Conservation (phyloP, 2,888 invertebrate genomes). For the Pammene fasciana region DNA sequence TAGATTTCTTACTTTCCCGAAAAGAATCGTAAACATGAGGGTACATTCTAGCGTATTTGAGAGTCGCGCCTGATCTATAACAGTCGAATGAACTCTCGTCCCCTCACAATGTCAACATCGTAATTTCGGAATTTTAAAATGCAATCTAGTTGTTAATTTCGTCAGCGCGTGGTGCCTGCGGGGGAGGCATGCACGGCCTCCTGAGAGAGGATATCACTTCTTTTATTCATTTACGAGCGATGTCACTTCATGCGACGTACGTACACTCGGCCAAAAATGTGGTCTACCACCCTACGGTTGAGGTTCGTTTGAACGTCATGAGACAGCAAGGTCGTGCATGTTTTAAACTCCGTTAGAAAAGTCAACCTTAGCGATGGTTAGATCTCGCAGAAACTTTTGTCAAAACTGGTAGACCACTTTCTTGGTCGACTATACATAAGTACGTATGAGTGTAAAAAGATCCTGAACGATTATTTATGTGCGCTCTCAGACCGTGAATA, state of each 20-base stretch:
- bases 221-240: conserved; percentile 47
- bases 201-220: conserved; percentile 38
- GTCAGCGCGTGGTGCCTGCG: conserved; percentile 28
- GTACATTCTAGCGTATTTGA: conserved; percentile 7
- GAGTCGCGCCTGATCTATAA: conserved; percentile 2
- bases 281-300: too few species aligned
- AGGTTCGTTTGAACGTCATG: too few species aligned
- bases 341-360: too few species aligned
- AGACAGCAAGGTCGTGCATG: too few species aligned
- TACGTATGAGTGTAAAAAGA: conserved; percentile 36
- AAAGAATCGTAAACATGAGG: not conserved
- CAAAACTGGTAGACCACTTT: too few species aligned
- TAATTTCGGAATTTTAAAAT: conserved; percentile 45
- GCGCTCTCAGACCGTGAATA: conserved; percentile 19
- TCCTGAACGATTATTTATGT: conserved; percentile 39
- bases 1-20: not conserved
- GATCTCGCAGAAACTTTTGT: too few species aligned
- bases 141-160: conserved; percentile 47
- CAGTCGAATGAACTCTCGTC: conserved; percentile 14
- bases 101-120: conserved; percentile 35
- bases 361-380: too few species aligned
- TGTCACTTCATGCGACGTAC: conserved; percentile 39
- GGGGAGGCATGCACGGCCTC: conserved; percentile 26
- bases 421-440: too few species aligned
- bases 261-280: too few species aligned